Base-by-base conservation (phyloP, 1,140 invertebrate species). In the Tribolium castaneum region DNA sequence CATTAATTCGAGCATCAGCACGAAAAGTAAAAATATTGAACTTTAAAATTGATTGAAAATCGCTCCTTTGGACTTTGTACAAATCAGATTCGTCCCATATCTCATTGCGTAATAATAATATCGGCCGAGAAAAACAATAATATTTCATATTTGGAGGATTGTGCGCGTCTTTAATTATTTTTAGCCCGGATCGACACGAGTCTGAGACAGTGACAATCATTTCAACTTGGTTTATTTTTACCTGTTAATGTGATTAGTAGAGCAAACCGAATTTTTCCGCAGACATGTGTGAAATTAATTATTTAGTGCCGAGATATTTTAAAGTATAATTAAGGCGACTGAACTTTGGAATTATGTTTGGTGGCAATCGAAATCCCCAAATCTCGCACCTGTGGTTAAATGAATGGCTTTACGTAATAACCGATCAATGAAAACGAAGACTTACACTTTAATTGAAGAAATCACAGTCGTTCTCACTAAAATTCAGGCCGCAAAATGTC, bases 41-140 rank as follows among this genome's bases (percentile, higher is more conserved):
- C 54, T 59, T 59, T 19, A 59, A 59, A n/a, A 52, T 52, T 52
- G 16, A 19, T 59, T 22, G 19, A 22, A 59, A 22, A 30, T 25
- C 22, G 54, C 10, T 59, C 54, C 59, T 66, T 66, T 66, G 59
- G 59, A 66, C 59, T 66, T 66, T 66, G 59, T 2, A n/a, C 30
- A 35, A 35, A 35, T 66, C 25, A 9, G 10, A 66, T 35, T 66
- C 59, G 45, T 7, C n/a, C n/a, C 30, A 34, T 30, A 35, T 66
- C 19, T 30, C 14, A 14, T 66, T 66, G 59, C 59, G 59, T 66
- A 66, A 66, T 34, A 35, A 13, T 25, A 25, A 22, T n/a, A n/a
- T 30, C 22, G n/a, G 4, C 0, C 3, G 16, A 66, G 59, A 66
- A 66, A 66, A 66, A 66, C 59, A 66, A 66, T 66, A 66, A 66